Base-by-base conservation (phyloP, 2,797 vertebrate species). In the Sphenopsis melanotis region DNA sequence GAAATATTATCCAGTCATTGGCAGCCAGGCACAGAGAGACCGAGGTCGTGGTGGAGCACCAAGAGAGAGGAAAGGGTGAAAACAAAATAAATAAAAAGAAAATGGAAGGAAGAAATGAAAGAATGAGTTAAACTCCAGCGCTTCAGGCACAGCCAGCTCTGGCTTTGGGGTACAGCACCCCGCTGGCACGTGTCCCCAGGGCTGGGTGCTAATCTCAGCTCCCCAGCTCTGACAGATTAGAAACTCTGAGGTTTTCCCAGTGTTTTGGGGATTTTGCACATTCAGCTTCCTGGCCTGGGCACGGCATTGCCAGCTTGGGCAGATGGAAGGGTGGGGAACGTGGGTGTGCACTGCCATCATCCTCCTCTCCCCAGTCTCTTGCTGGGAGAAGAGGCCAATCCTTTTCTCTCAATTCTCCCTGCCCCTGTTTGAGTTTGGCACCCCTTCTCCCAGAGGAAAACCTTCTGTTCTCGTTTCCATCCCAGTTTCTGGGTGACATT, bases 21-120 rank as follows among this genome's bases (percentile, higher is more conserved):
- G 1, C 32, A 90, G 47, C 57, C 69, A 1, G 81, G 44, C 70
- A 52, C 49, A 64, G 41, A 57, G 80, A 63, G 32, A 61, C 63
- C 3, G 1, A 90, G 83, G 94, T 79, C 27, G 1, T 49, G 78
- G 91, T 53, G 46, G 87, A 88, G 74, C 76, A 83, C 42, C 59
- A 0, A 93, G 93, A 79, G 49, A 82, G 44, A 82, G 82, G 82
- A 93, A 78, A 82, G 77, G 87, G 81, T 72, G 68, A 53, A 64
- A 89, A 87, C 44, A 92, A 89, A 90, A 95, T 27, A 92, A 94
- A 94, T 42, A 27, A 64, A 83, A 83, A 92, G 88, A 83, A 88
- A 93, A 75, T n/a, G 82, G 86, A 91, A 96, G 79, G 83, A 94
- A 98, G 97, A 98, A 85, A 87, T 49, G 71, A 75, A 90, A 91